Conservation (phyloP, 37 sponge, comb jelly and placozoan genomes). For the Oopsacas minuta region DNA sequence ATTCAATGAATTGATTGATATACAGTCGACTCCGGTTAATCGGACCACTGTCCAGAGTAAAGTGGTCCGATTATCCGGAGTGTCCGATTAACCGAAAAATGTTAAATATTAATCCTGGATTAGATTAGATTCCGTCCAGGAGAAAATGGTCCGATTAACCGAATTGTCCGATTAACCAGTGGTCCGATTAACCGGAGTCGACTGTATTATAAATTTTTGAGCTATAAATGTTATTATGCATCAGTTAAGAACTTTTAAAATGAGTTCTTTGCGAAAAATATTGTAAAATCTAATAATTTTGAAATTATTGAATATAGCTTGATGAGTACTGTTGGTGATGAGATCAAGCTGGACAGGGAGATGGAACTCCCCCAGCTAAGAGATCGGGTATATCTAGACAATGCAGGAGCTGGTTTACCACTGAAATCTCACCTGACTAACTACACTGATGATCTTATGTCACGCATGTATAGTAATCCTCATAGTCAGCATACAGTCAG, state of each 20-base stretch:
- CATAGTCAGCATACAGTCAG: conserved; percentile 67
- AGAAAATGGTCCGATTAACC: too few species aligned
- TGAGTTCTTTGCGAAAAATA: too few species aligned
- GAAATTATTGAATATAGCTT: too few species aligned
- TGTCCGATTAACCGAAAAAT: neutral
- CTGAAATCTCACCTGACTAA: conserved; percentile 42
- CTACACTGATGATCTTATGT: conserved; percentile 33
- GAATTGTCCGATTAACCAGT: neutral
- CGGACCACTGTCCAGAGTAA: neutral
- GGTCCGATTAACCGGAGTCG: neutral
- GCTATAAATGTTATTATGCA: too few species aligned
- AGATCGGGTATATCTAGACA: conserved; percentile 74
- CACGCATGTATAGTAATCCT: conserved; percentile 69
- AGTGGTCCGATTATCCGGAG: neutral
- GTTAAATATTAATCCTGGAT: too few species aligned
- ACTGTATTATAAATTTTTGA: neutral
- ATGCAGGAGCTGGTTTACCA: conserved; percentile 73
- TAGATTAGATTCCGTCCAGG: too few species aligned
- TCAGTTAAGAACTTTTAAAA: too few species aligned
- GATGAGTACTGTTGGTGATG: too few species aligned
- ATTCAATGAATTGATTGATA: too few species aligned
- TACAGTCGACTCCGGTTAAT: neutral
- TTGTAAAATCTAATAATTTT: too few species aligned
- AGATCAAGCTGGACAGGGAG: neutral
- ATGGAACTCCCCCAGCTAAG: neutral